Evolutionary conservation across 1,140 invertebrate species (phyloP), one percentile per base, ranked within the genome.

Genomic region (Danaus plexippus): DNA sequence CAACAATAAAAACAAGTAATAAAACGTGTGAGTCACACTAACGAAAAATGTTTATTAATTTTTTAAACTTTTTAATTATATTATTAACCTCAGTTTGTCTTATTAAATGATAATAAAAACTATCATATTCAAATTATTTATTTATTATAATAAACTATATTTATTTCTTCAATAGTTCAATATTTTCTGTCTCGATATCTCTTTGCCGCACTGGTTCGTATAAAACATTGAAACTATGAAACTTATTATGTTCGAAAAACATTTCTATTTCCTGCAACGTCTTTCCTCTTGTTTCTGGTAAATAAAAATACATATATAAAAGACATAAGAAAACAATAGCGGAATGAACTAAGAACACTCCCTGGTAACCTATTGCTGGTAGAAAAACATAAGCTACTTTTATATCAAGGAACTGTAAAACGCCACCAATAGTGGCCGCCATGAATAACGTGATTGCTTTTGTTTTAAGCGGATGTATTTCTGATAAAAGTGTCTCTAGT

Each of bases 391-490:
- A 32, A 11, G 62, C 56, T 40, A 54, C 50, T 54, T 64, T 61
- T 11, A 67, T 59, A 43, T 43, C 47, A 43, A 62, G 45, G 54
- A 67, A 67, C 13, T 61, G 59, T 12, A 59, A 9, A 9, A 59
- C 43, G n/a, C 58, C 62, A 15, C 45, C 57, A 48, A 64, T 47
- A n/a, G 5, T 22, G 10, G 61, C 65, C 1, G 50, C 51, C 1
- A 52, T 9, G 48, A 59, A 57, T 12, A 42, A 55, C 42, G 18
- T 57, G 13, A 13, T 59, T 9, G 59, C 9, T 6, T 32, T 11
- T 5, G 12, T 9, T 22, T 22, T 22, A 1, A 32, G 13, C 15
- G 32, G 11, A 11, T 22, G 47, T 10, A 43, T 18, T 43, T n/a
- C 18, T 41, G 18, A 41, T 10, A 15, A 43, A 44, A 7, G 48